phyloP scores from a whole-genome alignment of 2,888 invertebrate genomes.

The Zygogramma bicolorata region DNA sequence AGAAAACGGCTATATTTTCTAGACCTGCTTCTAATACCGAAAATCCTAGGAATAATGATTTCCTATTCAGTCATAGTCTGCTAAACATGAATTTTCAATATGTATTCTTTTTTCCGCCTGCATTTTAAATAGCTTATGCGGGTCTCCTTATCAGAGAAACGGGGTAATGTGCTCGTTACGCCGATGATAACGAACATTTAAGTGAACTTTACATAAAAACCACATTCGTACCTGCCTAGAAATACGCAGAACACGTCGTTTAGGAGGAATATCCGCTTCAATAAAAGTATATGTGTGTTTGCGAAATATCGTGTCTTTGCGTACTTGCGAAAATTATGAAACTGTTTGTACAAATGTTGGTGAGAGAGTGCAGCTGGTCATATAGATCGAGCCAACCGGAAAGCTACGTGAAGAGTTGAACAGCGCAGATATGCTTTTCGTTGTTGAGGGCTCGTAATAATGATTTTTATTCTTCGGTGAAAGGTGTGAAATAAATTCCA shows the following conservation, averaged over 20 bases:
- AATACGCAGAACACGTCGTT: conserved; percentile 9
- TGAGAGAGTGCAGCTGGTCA: background rate
- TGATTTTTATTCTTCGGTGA: too few relatives aligned
- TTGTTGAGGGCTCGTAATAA: too few relatives aligned
- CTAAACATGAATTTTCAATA: conserved; percentile 36
- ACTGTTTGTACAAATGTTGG: background rate
- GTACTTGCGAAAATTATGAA: background rate
- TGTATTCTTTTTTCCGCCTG: conserved; percentile 53
- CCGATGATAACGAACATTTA: conserved; percentile 45
- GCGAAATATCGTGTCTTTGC: conserved; percentile 1
- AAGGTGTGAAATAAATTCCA: too few relatives aligned
- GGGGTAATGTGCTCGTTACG: conserved; percentile 56
- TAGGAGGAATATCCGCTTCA: background rate
- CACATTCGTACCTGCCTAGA: conserved; percentile 34
- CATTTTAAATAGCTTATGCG: conserved; percentile 58
- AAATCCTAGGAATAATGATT: conserved; percentile 1
- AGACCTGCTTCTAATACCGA: too few relatives aligned
- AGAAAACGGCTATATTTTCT: too few relatives aligned
- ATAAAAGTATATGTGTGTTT: conserved; percentile 12
- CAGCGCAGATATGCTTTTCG: too few relatives aligned
- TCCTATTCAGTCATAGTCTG: conserved; percentile 31
- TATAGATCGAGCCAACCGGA: too few relatives aligned
- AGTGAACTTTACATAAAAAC: conserved; percentile 32
- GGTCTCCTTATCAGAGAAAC: conserved; percentile 55
- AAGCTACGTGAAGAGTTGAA: background rate